Conservation (phyloP, 2,888 invertebrate genomes). For the Dyspetes luteomarginatus region DNA sequence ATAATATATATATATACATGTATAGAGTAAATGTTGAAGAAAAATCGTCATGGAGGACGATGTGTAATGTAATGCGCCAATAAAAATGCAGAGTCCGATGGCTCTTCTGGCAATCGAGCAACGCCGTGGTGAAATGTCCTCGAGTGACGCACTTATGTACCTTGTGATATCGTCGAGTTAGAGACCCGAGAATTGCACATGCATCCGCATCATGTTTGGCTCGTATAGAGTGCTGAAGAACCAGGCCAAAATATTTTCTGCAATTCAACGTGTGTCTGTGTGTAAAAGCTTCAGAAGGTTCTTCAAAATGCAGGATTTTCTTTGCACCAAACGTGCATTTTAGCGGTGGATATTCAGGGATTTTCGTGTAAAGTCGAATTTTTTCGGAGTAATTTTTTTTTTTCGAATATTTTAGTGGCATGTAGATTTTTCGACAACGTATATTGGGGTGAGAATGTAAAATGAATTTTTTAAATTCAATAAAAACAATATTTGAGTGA, state of each 20-base stretch:
- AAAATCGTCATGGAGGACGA: constrained; percentile 56
- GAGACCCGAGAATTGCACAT: constrained; percentile 3
- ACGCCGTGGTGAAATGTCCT: constrained; percentile 48
- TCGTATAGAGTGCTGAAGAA: neutral
- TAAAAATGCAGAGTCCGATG: constrained; percentile 76
- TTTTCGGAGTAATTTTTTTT: neutral
- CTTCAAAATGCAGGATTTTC: constrained; percentile 19
- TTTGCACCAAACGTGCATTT: neutral
- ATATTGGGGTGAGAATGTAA: neutral
- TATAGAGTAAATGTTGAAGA: constrained; percentile 12
- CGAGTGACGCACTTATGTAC: constrained; percentile 36
- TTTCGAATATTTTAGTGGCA: neutral
- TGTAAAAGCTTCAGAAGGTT: neutral
- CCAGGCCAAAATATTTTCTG: neutral
- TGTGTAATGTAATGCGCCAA: constrained; percentile 74
- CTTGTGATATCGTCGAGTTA: constrained; percentile 12
- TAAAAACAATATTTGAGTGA: too few species aligned
- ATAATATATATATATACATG: neutral
- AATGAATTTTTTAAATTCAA: too few species aligned
- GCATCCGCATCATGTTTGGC: neutral
- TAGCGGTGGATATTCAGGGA: neutral
- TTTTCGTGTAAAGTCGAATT: constrained; percentile 2
- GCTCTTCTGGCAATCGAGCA: constrained; percentile 61
- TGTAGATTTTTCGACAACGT: neutral
- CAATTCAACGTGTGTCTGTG: neutral